Percentiles rank a stretch among this genome's conserved stretches.
These are phyloP conservation scores for Esox masquinongy DNA, from an alignment of 2,797 vertebrate genomes.

Conservation along the genomic window DNA sequence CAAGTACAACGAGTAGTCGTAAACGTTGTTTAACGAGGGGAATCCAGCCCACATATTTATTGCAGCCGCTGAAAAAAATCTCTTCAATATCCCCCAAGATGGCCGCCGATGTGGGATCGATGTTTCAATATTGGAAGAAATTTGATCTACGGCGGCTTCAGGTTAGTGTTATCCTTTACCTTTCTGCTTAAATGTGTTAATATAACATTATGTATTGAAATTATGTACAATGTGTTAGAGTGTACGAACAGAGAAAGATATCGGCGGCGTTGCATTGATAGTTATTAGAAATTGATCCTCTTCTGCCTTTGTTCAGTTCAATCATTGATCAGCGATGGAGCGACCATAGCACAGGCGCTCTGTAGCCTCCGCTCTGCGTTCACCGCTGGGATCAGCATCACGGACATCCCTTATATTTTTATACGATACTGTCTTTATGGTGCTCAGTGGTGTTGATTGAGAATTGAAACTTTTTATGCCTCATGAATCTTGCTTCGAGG, in stretches of 20 bases:
- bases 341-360: conserved; percentile 72
- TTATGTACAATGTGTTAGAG: conserved; percentile 29
- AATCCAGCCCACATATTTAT: conserved; percentile 91
- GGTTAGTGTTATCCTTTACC: conserved; percentile 82
- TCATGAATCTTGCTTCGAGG: conserved; percentile 51
- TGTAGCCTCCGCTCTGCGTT: conserved; percentile 63
- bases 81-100: conserved; percentile 95
- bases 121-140: conserved; percentile 96
- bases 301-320: conserved; percentile 97
- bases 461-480: conserved; percentile 79
- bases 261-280: conserved; percentile 81
- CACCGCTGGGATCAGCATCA: conserved; percentile 66
- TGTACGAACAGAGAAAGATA: conserved; percentile 37
- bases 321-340: conserved; percentile 87
- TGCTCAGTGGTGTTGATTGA: conserved; percentile 29
- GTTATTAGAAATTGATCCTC: conserved; percentile 94
- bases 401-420: conserved; percentile 65
- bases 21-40: conserved; percentile 79
- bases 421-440: conserved; percentile 32
- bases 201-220: conserved; percentile 27
- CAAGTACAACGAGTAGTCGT: conserved; percentile 69
- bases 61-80: conserved; percentile 87
- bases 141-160: conserved; percentile 95
- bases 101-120: conserved; percentile 98
- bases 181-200: conserved; percentile 48